phyloP scores from a whole-genome alignment of 2,888 invertebrate species.

The Coelinius sp. region DNA sequence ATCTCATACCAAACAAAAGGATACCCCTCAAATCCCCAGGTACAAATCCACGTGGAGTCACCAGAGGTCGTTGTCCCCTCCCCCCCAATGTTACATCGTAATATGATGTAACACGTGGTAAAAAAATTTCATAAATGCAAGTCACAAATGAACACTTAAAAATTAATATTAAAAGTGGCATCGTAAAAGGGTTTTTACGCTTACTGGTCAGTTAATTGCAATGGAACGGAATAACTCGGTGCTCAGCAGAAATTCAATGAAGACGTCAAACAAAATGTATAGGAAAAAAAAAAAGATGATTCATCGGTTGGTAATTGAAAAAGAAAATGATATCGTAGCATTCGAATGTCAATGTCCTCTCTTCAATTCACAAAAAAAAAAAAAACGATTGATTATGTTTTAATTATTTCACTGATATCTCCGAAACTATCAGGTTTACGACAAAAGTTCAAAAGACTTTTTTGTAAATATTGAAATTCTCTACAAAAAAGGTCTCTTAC shows the following conservation, averaged over 20 bases:
- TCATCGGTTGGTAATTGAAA: conserved; percentile 3
- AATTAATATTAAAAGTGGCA: not conserved
- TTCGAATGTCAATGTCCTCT: not conserved
- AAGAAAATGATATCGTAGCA: not conserved
- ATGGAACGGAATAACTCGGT: conserved; percentile 3
- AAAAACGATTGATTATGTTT: not conserved
- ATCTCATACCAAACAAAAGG: not conserved
- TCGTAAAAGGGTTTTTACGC: not conserved
- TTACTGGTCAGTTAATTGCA: not conserved
- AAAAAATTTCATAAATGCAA: not conserved
- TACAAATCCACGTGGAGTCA: not conserved
- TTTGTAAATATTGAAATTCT: too few relatives aligned
- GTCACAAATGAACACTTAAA: not conserved
- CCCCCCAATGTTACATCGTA: not conserved
- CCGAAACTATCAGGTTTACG: too few relatives aligned
- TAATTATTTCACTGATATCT: not conserved
- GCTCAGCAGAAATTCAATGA: not conserved
- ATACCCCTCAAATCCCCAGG: not conserved
- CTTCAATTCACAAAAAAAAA: not conserved
- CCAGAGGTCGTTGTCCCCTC: not conserved
- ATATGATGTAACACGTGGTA: not conserved
- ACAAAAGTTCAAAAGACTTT: too few relatives aligned
- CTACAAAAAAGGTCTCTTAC: too few relatives aligned
- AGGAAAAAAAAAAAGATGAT: conserved; percentile 5
- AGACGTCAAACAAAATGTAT: conserved; percentile 15